phyloP scores from a whole-genome alignment of 2,113 vertebrate genomes.

The Gymnocephalus cernua region DNA sequence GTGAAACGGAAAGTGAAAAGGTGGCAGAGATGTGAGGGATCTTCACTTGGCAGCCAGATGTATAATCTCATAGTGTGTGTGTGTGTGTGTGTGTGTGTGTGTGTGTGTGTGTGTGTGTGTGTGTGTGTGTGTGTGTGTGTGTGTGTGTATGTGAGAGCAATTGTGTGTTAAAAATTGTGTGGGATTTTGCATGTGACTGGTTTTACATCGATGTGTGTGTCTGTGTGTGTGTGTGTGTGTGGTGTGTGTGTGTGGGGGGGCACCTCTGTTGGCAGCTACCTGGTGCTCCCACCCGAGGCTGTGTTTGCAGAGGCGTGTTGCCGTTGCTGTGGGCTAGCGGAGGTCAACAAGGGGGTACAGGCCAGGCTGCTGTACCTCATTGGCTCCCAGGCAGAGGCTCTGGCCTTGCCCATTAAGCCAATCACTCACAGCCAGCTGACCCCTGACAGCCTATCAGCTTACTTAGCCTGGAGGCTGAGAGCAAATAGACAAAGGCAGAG shows the following conservation, averaged over 20 bases:
- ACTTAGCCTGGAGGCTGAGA: constrained; percentile 74
- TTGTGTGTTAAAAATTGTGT: constrained; percentile 15
- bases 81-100: constrained; percentile 35
- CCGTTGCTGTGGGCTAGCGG: constrained; percentile 71
- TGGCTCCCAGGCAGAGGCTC: constrained; percentile 75
- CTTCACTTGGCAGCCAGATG: constrained; percentile 81
- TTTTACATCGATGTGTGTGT: constrained; percentile 38
- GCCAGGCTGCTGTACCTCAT: constrained; percentile 65
- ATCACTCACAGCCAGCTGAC: constrained; percentile 83
- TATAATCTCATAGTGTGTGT: constrained; percentile 79
- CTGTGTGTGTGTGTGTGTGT: background rate
- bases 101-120: constrained; percentile 18
- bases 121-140: too few relatives aligned
- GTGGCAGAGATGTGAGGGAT: constrained; percentile 82
- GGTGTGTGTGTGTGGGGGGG: constrained; percentile 44
- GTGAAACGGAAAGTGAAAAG: constrained; percentile 73
- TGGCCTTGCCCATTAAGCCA: constrained; percentile 80
- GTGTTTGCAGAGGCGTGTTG: constrained; percentile 83
- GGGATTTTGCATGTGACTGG: constrained; percentile 53
- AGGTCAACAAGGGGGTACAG: constrained; percentile 78
- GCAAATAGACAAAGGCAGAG: constrained; percentile 80
- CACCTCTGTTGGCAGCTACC: constrained; percentile 77
- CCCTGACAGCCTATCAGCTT: constrained; percentile 82
- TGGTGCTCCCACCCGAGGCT: constrained; percentile 63
- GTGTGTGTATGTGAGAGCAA: constrained; percentile 26